Evolutionary conservation across 2,113 vertebrate species (phyloP).

Genomic region (Tychaedon coryphoeus): DNA sequence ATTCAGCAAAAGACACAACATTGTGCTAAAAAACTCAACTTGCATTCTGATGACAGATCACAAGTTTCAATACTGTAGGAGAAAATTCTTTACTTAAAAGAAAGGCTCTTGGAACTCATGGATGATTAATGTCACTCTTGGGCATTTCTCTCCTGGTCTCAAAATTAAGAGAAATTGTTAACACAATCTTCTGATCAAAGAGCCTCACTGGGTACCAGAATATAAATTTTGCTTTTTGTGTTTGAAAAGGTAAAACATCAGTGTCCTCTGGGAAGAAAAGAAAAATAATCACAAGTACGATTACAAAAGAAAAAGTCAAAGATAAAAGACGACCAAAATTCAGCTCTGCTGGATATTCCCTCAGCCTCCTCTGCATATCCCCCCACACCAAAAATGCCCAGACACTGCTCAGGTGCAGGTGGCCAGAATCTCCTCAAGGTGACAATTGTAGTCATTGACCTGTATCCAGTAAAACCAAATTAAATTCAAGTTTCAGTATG

Average conservation of each 20-base stretch:
- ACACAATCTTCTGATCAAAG: slow-evolving; percentile 40
- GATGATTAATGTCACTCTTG: slow-evolving; percentile 22
- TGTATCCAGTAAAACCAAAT: not conserved
- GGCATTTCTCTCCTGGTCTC: not conserved
- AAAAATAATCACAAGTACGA: not conserved
- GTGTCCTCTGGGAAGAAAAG: not conserved
- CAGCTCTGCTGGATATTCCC: not conserved
- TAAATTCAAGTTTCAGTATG: not conserved
- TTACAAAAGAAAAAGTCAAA: not conserved
- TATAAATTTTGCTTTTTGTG: not conserved
- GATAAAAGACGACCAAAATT: not conserved
- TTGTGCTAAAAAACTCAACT: not conserved
- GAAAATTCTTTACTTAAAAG: slow-evolving; percentile 4
- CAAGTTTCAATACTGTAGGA: not conserved
- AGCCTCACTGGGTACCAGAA: not conserved
- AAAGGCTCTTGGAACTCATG: not conserved
- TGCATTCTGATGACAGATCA: not conserved
- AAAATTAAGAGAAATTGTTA: slow-evolving; percentile 38
- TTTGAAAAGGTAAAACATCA: slow-evolving; percentile 22
- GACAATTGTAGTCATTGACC: fast-evolving
- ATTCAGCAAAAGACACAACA: not conserved
- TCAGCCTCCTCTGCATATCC: not conserved
- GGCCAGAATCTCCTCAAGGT: not conserved
- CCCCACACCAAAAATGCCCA: not conserved
- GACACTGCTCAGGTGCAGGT: not conserved